Base-by-base conservation (phyloP, 2,888 invertebrate species). In the Lysandra coridon region DNA sequence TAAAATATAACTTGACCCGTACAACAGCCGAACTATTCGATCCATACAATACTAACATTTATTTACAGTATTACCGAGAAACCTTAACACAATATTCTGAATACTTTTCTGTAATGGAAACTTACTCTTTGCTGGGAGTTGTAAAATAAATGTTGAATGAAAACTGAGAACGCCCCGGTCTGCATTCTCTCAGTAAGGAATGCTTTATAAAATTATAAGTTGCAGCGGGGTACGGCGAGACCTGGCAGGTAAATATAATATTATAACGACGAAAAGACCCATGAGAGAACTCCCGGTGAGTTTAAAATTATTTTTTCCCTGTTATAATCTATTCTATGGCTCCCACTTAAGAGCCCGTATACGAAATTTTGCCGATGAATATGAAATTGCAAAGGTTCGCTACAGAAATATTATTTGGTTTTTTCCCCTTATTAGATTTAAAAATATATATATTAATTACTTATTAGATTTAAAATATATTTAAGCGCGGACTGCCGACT, bases 161-260 rank as follows among this genome's bases (percentile, higher is more conserved):
- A 53, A 76, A 76, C 53, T 23, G 57, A 53, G 30, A 14, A 14
- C 17, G 14, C 49, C 76, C 44, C 10, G n/a, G 40, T n/a, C 73
- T 73, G 73, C 73, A 14, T 73, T 57, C 53, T 53, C 33, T 33
- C 76, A 53, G 53, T 57, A 53, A 76, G 76, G 33, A 30, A 76
- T 76, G 76, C 57, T 76, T 76, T 57, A 57, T 76, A 76, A 57
- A 76, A 76, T 76, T 76, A 76, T 57, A 33, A 76, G 53, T 49
- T 76, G 40, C 73, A 40, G 23, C 14, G 37, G 57, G 14, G 30
- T 30, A 12, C 7, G 12, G 44, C 14, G 37, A 33, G 30, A 4
- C 14, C 10, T n/a, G 30, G 75, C 23, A 33, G 53, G 30, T 44
- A 44, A 5, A 5, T 17, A 49, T 37, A 37, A 37, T 23, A 23